A percentile compares a stretch with the other conserved stretches of the same genome.
Evolutionary conservation across 2,113 vertebrate species (phyloP).

Genomic region (Anoura caudifer): DNA sequence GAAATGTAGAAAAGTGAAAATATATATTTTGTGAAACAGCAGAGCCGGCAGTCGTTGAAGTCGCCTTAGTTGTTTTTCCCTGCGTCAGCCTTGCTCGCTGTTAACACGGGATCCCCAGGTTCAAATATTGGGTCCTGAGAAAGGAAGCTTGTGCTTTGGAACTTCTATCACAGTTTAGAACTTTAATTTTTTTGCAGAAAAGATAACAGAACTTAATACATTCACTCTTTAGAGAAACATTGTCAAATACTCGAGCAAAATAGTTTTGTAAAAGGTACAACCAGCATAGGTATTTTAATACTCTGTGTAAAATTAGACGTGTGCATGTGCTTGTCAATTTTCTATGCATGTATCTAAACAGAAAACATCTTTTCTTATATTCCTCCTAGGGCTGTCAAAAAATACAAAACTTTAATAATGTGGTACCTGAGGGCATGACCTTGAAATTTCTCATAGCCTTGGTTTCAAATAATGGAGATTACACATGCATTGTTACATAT

Average conservation of each 20-base stretch:
- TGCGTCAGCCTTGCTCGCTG: background rate
- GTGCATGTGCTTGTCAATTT: background rate
- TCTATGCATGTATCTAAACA: background rate
- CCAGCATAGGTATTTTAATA: background rate
- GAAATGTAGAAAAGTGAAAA: background rate
- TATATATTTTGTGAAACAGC: background rate
- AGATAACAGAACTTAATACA: background rate
- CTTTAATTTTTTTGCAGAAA: background rate
- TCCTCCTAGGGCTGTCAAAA: conserved; percentile 76
- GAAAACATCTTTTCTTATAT: conserved; percentile 37
- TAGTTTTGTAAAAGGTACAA: background rate
- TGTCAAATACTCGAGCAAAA: background rate
- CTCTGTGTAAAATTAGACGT: conserved; percentile 18
- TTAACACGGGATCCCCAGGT: background rate
- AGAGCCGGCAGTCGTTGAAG: background rate
- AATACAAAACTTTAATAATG: conserved; percentile 60
- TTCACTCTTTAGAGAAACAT: background rate
- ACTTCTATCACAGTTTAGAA: background rate
- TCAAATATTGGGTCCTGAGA: background rate
- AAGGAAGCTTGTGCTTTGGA: background rate
- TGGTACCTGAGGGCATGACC: conserved; percentile 59
- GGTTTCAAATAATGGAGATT: conserved; percentile 77
- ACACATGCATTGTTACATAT: conserved; percentile 88
- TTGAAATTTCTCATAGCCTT: conserved; percentile 81
- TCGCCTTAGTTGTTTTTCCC: background rate